phyloP scores from a whole-genome alignment of 2,797 vertebrate species.

The Aselliscus stoliczkanus region DNA sequence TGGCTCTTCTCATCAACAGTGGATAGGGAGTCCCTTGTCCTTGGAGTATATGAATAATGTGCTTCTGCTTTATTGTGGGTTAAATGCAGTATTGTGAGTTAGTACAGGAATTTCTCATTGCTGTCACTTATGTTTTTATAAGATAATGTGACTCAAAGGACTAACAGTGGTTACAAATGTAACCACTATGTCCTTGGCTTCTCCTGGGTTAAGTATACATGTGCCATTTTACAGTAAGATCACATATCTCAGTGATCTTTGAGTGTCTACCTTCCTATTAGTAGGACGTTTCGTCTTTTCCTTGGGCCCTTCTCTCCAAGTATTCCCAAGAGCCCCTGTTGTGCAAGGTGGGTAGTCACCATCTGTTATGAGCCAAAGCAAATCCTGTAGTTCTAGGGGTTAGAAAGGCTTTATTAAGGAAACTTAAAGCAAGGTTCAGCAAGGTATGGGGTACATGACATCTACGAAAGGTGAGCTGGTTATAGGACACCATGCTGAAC shows the following conservation, averaged over 20 bases:
- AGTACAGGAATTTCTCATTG: neutral
- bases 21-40: neutral
- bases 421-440: neutral
- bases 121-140: constrained; percentile 45
- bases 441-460: neutral
- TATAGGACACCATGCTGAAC: neutral
- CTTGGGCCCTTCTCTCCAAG: neutral
- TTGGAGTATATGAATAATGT: neutral
- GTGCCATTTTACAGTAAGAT: neutral
- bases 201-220: neutral
- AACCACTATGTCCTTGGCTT: neutral
- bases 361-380: neutral
- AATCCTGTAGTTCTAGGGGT: neutral
- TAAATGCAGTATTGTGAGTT: neutral
- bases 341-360: neutral
- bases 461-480: neutral
- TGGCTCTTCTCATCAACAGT: neutral
- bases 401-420: neutral
- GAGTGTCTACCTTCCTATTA: neutral
- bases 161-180: neutral
- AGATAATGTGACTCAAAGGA: constrained; percentile 28
- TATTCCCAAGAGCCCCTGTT: neutral
- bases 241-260: neutral
- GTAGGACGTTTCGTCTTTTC: neutral
- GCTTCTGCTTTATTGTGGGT: neutral